Base-by-base conservation (phyloP, 1,140 invertebrate genomes). In the Ostrea denselamellosa region DNA sequence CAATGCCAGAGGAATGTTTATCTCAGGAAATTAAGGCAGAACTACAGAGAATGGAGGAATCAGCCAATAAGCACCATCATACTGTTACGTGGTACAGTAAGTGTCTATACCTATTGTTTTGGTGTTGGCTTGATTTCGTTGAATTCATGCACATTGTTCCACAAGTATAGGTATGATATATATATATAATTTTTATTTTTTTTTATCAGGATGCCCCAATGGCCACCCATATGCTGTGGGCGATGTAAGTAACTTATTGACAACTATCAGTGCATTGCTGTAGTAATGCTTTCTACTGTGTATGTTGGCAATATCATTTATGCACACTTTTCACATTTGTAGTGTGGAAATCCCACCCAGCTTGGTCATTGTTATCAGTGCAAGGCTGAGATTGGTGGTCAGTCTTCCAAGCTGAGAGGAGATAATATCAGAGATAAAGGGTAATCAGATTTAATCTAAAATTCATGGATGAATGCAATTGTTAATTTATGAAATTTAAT, bases 1-100 rank as follows among this genome's bases (percentile, higher is more conserved):
- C 91, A 56, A 92, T 92, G 91, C 91, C 90, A 19, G 84, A 92
- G 82, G 90, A 92, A 88, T 88, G 90, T 58, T 28, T 91, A 14
- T 62, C 81, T 51, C 84, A 89, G 2, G 82, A 90, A 22, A 91
- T 87, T 85, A 85, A 90, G 85, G 92, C 90, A 58, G 83, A 93
- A 25, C 81, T 90, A 85, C 87, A 68, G 88, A 88, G 56, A 84
- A 89, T 54, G 84, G 54, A 52, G 22, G 84, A 56, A 85, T 52
- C 28, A 84, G 87, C 19, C 25, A 71, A 71, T 82, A 91, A 71
- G 22, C 2, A 10, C 65, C 4, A 71, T 83, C 10, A 92, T 77
- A 90, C 88, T 65, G 85, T 86, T 83, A 84, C 91, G 10, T 85
- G 90, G 34, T 92, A 90, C 52, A 58, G 90, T 91, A 91, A 87